Conservation (phyloP, 64 coral and sea anemone genomes). For the Pachyseris speciosa region DNA sequence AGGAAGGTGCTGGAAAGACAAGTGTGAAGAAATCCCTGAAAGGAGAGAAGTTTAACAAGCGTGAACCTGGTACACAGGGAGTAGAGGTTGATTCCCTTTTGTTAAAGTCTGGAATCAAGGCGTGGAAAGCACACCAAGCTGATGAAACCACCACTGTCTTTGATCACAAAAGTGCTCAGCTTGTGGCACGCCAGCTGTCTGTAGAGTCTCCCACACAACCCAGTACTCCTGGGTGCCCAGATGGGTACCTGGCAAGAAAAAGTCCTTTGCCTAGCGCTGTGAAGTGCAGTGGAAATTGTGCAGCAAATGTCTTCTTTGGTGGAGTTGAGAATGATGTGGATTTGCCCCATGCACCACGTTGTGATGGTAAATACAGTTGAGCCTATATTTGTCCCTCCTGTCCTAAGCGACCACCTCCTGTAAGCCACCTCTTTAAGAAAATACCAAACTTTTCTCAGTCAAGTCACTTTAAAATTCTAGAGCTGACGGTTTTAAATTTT, state of each 20-base stretch:
- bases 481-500: too few relatives aligned
- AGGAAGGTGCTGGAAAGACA: constrained; percentile 15
- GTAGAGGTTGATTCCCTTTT: not conserved
- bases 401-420: too few relatives aligned
- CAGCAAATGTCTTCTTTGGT: not conserved
- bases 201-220: not conserved
- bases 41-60: constrained; percentile 23
- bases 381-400: too few relatives aligned
- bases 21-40: constrained; percentile 16
- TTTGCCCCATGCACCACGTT: not conserved
- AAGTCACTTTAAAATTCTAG: too few relatives aligned
- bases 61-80: not conserved
- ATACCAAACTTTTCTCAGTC: too few relatives aligned
- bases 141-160: constrained; percentile 8
- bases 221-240: not conserved
- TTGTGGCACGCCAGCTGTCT: constrained; percentile 13
- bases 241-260: not conserved
- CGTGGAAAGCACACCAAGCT: not conserved
- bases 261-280: not conserved
- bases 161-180: constrained; percentile 38
- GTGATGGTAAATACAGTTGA: not conserved
- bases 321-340: not conserved
- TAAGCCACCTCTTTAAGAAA: too few relatives aligned
- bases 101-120: not conserved
- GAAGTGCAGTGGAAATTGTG: not conserved